A percentile compares a stretch with the other conserved stretches of the same genome.
These are phyloP conservation scores for Salminus brasiliensis DNA, from an alignment of 2,113 vertebrate genomes.

Conservation along the genomic window DNA sequence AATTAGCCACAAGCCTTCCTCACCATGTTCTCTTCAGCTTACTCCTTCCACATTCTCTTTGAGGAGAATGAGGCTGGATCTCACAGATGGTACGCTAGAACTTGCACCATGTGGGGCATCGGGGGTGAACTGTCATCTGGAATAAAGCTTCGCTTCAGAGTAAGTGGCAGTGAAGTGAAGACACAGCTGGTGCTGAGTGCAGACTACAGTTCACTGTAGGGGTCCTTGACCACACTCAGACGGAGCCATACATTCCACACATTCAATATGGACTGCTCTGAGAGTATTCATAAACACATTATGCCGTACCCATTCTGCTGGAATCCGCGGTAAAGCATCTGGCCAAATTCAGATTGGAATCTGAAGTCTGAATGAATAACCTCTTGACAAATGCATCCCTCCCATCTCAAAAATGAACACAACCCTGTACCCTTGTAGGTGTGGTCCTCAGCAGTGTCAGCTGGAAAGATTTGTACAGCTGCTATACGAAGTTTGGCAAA, in stretches of 20 bases:
- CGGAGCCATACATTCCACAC: background rate
- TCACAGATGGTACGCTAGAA: slow-evolving; percentile 20
- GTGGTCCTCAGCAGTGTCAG: slow-evolving; percentile 34
- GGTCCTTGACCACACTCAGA: background rate
- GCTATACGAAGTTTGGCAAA: slow-evolving; percentile 31
- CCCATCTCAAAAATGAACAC: slow-evolving; percentile 17
- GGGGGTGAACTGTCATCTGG: slow-evolving; percentile 15
- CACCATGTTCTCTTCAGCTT: slow-evolving; percentile 13
- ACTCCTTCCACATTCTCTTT: slow-evolving; percentile 13
- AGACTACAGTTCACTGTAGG: background rate
- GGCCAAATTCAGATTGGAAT: no score
- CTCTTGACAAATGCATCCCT: slow-evolving; percentile 1
- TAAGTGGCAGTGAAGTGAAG: background rate
- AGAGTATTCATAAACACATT: background rate
- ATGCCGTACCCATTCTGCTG: background rate
- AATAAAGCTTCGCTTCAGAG: background rate
- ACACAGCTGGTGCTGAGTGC: background rate
- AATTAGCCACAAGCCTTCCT: slow-evolving; percentile 43
- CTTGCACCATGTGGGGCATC: background rate
- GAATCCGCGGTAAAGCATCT: no score
- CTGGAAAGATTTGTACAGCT: slow-evolving; percentile 45
- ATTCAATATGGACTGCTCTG: background rate
- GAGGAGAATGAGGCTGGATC: background rate
- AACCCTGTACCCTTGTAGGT: slow-evolving; percentile 34
- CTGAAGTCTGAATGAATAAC: background rate